Evolutionary conservation across 2,888 invertebrate species (phyloP).

Genomic region (Cotesia congregata): DNA sequence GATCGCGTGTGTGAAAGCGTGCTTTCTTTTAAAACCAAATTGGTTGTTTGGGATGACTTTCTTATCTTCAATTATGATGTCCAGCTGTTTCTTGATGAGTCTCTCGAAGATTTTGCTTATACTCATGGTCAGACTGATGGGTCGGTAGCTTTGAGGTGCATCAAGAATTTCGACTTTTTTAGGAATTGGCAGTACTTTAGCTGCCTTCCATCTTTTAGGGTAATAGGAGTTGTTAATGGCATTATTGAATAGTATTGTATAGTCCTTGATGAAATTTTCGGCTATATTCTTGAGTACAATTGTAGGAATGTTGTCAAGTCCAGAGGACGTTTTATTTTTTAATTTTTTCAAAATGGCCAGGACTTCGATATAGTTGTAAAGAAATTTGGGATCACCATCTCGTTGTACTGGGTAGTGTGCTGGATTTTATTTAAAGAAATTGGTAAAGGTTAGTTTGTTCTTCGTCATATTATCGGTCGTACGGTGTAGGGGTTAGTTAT

Average conservation of each 20-base stretch:
- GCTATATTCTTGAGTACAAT: constrained; percentile 36
- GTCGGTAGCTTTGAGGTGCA: constrained; percentile 42
- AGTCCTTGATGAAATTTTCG: constrained; percentile 16
- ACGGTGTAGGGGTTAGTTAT: too few species aligned
- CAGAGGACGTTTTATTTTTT: constrained; percentile 30
- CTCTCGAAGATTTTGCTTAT: constrained; percentile 44
- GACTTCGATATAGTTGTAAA: neutral
- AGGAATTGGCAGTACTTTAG: constrained; percentile 42
- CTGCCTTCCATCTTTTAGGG: constrained; percentile 37
- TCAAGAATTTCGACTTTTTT: constrained; percentile 43
- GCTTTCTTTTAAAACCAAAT: constrained; percentile 43
- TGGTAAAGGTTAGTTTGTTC: constrained; percentile 3
- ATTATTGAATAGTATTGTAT: constrained; percentile 39
- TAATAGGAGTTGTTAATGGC: constrained; percentile 31
- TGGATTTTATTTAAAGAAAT: constrained; percentile 16
- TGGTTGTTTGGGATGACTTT: constrained; percentile 43
- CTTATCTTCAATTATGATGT: neutral
- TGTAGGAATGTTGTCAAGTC: constrained; percentile 24
- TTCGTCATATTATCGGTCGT: too few species aligned
- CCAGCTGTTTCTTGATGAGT: constrained; percentile 24
- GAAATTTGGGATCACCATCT: neutral
- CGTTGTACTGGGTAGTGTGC: constrained; percentile 13
- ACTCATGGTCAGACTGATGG: constrained; percentile 42
- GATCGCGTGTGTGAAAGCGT: constrained; percentile 42
- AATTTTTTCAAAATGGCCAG: neutral